Evolutionary conservation across 2,113 vertebrate species (phyloP).

Genomic region (Diadophis punctatus): DNA sequence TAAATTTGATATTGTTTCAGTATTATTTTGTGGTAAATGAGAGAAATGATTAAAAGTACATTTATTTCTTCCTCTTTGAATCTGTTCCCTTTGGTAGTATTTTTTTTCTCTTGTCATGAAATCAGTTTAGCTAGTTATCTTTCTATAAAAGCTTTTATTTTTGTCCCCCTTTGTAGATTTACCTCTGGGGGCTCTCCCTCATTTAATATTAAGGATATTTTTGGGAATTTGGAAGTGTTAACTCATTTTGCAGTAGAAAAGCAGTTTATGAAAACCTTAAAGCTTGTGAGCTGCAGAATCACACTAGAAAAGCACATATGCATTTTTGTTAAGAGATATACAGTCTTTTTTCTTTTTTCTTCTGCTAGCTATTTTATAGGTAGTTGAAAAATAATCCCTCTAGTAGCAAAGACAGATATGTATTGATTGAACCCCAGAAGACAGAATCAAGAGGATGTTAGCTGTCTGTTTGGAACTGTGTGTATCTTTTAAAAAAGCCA

Average conservation of each 20-base stretch:
- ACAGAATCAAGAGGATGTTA: background rate
- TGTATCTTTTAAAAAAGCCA: background rate
- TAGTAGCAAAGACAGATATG: background rate
- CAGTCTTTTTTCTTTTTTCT: background rate
- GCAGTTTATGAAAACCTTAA: background rate
- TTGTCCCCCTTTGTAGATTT: background rate
- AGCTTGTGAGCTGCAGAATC: background rate
- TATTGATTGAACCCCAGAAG: background rate
- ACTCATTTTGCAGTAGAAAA: background rate
- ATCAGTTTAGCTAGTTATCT: background rate
- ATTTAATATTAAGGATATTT: background rate
- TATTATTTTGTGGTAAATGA: background rate
- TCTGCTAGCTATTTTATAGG: background rate
- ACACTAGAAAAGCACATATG: background rate
- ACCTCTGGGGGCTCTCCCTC: background rate
- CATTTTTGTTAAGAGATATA: background rate
- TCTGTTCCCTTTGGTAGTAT: background rate
- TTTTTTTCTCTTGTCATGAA: background rate
- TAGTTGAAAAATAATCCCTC: background rate
- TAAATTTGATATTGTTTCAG: background rate
- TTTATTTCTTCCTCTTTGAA: background rate
- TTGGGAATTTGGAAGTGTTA: background rate
- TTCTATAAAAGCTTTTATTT: conserved; percentile 12
- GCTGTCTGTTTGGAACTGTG: background rate
- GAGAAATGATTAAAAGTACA: background rate